Base-by-base conservation (phyloP, 2,113 vertebrate genomes). In the Paradisaea rubra region DNA sequence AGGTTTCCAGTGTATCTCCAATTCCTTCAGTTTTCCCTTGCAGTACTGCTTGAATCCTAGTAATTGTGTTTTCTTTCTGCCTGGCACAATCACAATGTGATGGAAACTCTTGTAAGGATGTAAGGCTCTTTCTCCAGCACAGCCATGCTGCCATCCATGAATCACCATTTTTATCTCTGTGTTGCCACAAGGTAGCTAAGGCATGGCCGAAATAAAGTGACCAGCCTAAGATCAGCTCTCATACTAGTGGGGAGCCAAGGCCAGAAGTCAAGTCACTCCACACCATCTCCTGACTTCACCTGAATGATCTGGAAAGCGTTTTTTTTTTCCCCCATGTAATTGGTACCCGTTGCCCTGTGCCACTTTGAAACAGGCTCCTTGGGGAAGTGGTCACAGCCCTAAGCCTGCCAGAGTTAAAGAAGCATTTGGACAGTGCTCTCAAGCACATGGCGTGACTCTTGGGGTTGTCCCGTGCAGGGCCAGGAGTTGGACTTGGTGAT, bases 271-370 rank as follows among this genome's bases (percentile, higher is more conserved):
- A 30, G 31, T 64, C 3, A 1, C 24, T 61, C 18, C 21, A 35
- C 28, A 31, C 16, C 25, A 31, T 63, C 7, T 86, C 18, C 71
- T 76, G 33, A 59, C 11, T 89, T 91, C 31, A 53, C 9, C 35
- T 65, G 33, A 72, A 87, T 47, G 7, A 84, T 77, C 25, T 56
- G 31, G 42, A 78, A 81, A 66, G 24, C 8, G n/a, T 73, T 64
- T 2, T 2, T 56, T 39, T 11, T 3, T 1, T 37, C 37, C 5
- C 35, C 7, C 2, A 1, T 45, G 19, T 60, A 45, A 25, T 53
- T 66, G 15, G 7, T 49, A 68, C 14, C 45, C 6, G 1, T 28
- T 37, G 10, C 8, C 22, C 47, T 81, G 8, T 60, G 5, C 13
- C 33, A 17, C n/a, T 81, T 57, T 64, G 37, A 41, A 81, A 59